Percentiles rank a stretch among this genome's conserved stretches.
phyloP scores from a whole-genome alignment of 2,888 invertebrate species.

The Hypomecis punctinalis region DNA sequence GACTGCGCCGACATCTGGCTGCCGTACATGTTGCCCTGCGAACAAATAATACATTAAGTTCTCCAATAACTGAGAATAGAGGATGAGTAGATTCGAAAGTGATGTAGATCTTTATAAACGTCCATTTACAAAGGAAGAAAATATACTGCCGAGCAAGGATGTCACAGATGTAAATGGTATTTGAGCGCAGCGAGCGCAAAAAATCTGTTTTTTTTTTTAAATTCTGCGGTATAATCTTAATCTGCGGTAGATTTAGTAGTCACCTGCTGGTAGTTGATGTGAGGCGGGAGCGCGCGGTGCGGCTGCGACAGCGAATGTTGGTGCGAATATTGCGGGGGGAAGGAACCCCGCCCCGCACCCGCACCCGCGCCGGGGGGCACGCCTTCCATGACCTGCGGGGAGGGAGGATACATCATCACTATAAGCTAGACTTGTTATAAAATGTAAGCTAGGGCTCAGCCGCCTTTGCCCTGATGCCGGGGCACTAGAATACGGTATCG shows the following conservation, averaged over 20 bases:
- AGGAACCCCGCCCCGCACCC: constrained; percentile 45
- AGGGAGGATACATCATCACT: too few relatives aligned
- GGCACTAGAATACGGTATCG: too few relatives aligned
- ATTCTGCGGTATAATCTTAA: background rate
- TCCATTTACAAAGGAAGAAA: too few relatives aligned
- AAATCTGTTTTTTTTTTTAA: too few relatives aligned
- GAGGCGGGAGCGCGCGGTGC: constrained; percentile 57
- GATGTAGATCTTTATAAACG: too few relatives aligned
- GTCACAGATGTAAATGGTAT: too few relatives aligned
- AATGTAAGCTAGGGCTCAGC: too few relatives aligned
- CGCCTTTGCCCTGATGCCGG: too few relatives aligned
- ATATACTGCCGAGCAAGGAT: too few relatives aligned
- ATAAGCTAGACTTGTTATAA: too few relatives aligned
- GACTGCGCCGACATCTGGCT: constrained; percentile 73
- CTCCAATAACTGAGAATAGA: background rate
- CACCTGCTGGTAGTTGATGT: constrained; percentile 62
- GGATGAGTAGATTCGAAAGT: background rate
- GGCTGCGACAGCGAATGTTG: constrained; percentile 78
- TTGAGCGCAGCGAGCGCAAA: too few relatives aligned
- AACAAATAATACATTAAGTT: background rate
- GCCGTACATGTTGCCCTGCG: constrained; percentile 74
- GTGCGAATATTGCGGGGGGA: constrained; percentile 69
- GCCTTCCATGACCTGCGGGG: constrained; percentile 61
- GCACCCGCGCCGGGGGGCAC: constrained; percentile 29
- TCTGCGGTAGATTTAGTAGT: background rate